Percentiles rank a stretch among this genome's conserved stretches.
phyloP scores from a whole-genome alignment of 2,113 vertebrate species.

The Microtus pennsylvanicus region DNA sequence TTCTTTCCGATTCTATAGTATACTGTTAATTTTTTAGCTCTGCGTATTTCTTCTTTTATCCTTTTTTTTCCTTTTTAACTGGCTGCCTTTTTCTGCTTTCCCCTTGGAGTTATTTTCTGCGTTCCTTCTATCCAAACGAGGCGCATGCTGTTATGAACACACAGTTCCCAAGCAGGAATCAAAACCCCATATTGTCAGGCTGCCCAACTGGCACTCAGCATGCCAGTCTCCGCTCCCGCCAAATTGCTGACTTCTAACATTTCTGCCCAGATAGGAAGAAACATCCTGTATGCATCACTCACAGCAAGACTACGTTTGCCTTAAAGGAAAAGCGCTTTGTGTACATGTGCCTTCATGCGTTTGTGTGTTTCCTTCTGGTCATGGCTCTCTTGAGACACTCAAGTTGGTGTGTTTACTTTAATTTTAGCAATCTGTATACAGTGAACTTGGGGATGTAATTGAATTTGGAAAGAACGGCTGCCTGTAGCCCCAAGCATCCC shows the following conservation, averaged over 20 bases:
- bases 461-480: constrained; percentile 58
- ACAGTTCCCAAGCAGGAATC: constrained; percentile 64
- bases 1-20: constrained; percentile 27
- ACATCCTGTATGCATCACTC: constrained; percentile 46
- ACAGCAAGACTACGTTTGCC: neutral
- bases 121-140: constrained; percentile 17
- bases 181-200: constrained; percentile 70
- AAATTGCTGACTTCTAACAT: constrained; percentile 77
- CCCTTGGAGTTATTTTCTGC: constrained; percentile 52
- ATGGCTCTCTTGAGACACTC: constrained; percentile 36
- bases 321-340: constrained; percentile 49
- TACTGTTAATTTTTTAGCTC: neutral
- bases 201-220: constrained; percentile 68
- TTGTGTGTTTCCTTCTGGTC: constrained; percentile 24
- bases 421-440: constrained; percentile 47
- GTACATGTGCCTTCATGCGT: neutral
- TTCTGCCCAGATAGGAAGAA: constrained; percentile 66
- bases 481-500: neutral
- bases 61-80: neutral
- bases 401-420: constrained; percentile 52
- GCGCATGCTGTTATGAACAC: constrained; percentile 60
- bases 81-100: neutral
- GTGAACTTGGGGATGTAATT: constrained; percentile 69
- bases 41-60: neutral
- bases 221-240: constrained; percentile 58